phyloP scores from a whole-genome alignment of 2,797 vertebrate species.

The Momotus momota region DNA sequence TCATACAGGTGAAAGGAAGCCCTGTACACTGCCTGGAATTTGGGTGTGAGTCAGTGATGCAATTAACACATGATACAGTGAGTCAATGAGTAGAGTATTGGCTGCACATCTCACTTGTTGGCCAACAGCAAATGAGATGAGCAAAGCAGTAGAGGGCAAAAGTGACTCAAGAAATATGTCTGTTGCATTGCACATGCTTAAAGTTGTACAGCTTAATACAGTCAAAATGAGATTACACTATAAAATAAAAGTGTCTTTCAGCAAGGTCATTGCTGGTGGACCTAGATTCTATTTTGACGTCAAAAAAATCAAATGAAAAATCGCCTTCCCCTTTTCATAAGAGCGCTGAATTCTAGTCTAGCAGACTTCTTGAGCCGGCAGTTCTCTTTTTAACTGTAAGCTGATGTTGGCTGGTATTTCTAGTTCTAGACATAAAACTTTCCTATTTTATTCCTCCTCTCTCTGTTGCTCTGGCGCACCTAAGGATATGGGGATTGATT shows the following conservation, averaged over 20 bases:
- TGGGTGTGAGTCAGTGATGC: background rate
- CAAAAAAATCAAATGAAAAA: background rate
- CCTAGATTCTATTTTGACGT: background rate
- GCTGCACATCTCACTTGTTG: background rate
- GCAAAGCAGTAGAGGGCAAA: background rate
- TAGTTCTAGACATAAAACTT: background rate
- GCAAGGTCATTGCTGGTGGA: background rate
- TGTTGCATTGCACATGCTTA: background rate
- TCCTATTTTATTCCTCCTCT: background rate
- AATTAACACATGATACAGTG: background rate
- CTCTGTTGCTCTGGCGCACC: background rate
- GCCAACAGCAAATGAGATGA: background rate
- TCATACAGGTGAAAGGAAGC: background rate
- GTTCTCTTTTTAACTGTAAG: background rate
- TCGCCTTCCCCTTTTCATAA: background rate
- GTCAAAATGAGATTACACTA: background rate
- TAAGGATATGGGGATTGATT: background rate
- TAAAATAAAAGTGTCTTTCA: background rate
- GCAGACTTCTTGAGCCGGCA: background rate
- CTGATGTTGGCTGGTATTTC: background rate
- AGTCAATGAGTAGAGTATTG: background rate
- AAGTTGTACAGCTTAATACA: background rate
- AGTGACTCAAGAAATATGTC: background rate
- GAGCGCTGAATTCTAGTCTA: background rate
- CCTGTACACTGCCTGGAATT: background rate